Evolutionary conservation across 2,888 invertebrate genomes (phyloP).

Genomic region (Caenorhabditis panamensis): DNA sequence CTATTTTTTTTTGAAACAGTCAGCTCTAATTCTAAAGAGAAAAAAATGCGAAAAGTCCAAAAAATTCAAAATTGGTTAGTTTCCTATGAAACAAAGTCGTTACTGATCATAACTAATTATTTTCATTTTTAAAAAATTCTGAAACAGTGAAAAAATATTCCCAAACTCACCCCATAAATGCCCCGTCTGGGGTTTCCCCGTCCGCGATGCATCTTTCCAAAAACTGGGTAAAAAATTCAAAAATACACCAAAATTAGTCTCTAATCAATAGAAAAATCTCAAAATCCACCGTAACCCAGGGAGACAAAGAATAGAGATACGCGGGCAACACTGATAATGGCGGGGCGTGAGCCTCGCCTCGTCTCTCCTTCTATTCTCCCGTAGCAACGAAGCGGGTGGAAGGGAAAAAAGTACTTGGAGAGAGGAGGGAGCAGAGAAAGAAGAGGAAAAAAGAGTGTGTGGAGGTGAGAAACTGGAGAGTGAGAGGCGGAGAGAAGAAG

Average conservation of each 20-base stretch:
- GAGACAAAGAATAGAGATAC: not conserved
- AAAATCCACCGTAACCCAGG: not conserved
- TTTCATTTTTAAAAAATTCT: too few species aligned
- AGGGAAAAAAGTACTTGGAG: conserved; percentile 17
- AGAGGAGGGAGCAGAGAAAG: conserved; percentile 12
- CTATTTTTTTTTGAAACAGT: too few species aligned
- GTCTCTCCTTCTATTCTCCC: not conserved
- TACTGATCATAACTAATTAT: too few species aligned
- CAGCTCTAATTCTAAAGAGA: too few species aligned
- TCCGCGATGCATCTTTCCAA: too few species aligned
- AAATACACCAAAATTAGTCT: too few species aligned
- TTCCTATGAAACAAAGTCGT: too few species aligned
- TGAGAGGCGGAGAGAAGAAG: conserved; percentile 17
- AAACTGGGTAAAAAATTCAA: too few species aligned
- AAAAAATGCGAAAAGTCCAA: too few species aligned
- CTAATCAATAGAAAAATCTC: not conserved
- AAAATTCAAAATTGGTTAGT: too few species aligned
- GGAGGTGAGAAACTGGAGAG: not conserved
- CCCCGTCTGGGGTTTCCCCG: too few species aligned
- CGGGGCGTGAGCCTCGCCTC: not conserved
- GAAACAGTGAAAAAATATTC: too few species aligned
- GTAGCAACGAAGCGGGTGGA: not conserved
- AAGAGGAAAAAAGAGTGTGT: not conserved
- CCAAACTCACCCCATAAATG: not conserved
- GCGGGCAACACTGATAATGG: conserved; percentile 22